A percentile compares a stretch with the other conserved stretches of the same genome.
Conservation (phyloP, 2,888 invertebrate genomes). For the Elysia crispata region DNA sequence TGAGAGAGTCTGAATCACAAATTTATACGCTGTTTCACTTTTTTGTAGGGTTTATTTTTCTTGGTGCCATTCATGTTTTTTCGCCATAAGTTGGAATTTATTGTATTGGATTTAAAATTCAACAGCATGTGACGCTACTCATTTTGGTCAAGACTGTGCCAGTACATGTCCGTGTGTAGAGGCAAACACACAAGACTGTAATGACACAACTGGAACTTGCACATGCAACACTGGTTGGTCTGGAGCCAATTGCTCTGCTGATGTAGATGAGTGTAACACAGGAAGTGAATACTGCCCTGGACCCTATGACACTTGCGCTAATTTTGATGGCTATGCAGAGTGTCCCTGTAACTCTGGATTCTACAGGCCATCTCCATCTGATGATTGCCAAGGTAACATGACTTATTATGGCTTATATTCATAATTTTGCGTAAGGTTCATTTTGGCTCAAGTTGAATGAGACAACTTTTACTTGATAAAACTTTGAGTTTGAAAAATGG, state of each 20-base stretch:
- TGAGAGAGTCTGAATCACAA: no score
- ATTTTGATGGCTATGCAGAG: slow-evolving; percentile 44
- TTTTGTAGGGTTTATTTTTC: no score
- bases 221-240: slow-evolving; percentile 47
- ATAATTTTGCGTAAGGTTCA: no score
- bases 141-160: slow-evolving; percentile 46
- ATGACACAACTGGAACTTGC: slow-evolving; percentile 41
- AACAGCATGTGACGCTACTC: slow-evolving; percentile 44
- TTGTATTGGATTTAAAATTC: no score
- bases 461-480: no score
- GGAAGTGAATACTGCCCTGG: slow-evolving; percentile 9
- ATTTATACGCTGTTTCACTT: no score
- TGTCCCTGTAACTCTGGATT: slow-evolving; percentile 46
- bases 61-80: no score
- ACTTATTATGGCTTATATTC: no score
- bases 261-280: slow-evolving; percentile 42
- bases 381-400: slow-evolving; percentile 38
- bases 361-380: neutral
- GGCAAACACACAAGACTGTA: slow-evolving; percentile 42
- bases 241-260: slow-evolving; percentile 42
- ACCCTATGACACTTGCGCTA: slow-evolving; percentile 32
- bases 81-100: no score
- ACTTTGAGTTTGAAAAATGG: no score
- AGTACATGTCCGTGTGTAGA: slow-evolving; percentile 40
- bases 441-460: no score